Evolutionary conservation across 2,797 vertebrate genomes (phyloP).

Genomic region (Sebastes goodei): DNA sequence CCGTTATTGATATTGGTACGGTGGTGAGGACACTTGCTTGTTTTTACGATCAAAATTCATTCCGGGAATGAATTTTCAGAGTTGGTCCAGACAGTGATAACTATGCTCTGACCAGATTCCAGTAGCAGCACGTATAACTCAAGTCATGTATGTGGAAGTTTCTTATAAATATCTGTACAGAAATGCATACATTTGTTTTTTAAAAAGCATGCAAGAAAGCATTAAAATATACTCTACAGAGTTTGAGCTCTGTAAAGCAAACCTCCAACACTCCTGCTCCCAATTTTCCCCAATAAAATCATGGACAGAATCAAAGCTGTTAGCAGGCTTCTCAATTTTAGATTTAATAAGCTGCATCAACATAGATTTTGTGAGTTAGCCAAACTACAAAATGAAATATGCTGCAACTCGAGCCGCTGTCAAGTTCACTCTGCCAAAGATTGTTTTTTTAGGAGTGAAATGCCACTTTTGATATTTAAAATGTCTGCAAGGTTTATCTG

Average conservation of each 20-base stretch:
- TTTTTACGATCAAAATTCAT: constrained; percentile 64
- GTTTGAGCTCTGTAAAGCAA: not conserved
- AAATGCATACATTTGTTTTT: not conserved
- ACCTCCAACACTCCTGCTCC: not conserved
- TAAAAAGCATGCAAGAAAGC: not conserved
- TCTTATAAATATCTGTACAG: not conserved
- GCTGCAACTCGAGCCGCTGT: not conserved
- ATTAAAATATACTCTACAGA: not conserved
- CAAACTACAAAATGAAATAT: not conserved
- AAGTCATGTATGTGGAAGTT: not conserved
- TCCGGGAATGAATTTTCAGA: constrained; percentile 60
- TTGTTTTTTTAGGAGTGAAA: not conserved
- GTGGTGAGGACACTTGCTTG: constrained; percentile 58
- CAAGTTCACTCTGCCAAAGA: not conserved
- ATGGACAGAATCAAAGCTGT: not conserved
- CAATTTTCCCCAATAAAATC: not conserved
- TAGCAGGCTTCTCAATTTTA: not conserved
- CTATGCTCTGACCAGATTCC: constrained; percentile 25
- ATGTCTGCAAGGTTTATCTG: not conserved
- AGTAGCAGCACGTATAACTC: constrained; percentile 20
- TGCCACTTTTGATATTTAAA: not conserved
- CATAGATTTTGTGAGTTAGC: not conserved
- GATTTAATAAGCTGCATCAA: not conserved
- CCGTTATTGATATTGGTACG: constrained; percentile 45
- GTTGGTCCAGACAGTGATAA: constrained; percentile 53